These are phyloP conservation scores for Bombus confusus DNA, from an alignment of 1,140 invertebrate genomes.

Conservation along the genomic window DNA sequence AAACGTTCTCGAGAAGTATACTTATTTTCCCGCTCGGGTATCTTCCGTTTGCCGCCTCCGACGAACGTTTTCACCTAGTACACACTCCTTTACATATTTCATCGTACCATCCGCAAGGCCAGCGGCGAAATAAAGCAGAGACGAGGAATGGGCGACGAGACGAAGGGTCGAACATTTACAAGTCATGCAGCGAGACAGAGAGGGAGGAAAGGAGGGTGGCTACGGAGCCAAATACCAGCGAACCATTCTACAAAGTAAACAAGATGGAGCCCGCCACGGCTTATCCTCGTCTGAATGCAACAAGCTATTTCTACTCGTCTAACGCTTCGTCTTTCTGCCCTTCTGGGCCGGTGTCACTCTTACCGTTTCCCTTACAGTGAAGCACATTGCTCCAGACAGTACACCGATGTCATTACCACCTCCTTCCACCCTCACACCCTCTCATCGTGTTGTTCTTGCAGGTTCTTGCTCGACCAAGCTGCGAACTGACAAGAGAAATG, in stretches of 20 bases:
- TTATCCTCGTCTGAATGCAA: constrained; percentile 75
- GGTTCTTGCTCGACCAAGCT: background rate
- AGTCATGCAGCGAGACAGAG: constrained; percentile 28
- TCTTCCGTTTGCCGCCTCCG: background rate
- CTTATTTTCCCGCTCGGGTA: background rate
- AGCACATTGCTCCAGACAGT: constrained; percentile 35
- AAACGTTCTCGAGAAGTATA: background rate
- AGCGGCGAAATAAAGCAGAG: constrained; percentile 58
- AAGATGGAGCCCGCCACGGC: constrained; percentile 70
- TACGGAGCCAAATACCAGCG: constrained; percentile 64
- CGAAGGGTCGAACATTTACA: constrained; percentile 63
- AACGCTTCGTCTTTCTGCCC: constrained; percentile 45
- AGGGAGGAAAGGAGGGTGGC: constrained; percentile 26
- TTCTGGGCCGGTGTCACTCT: constrained; percentile 38
- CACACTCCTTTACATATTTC: constrained; percentile 63
- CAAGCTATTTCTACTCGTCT: constrained; percentile 72
- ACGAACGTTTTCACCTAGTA: constrained; percentile 49
- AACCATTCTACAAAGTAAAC: constrained; percentile 75
- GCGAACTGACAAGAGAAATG: constrained; percentile 29
- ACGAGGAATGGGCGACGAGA: constrained; percentile 19
- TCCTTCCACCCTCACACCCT: background rate
- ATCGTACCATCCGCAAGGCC: constrained; percentile 56
- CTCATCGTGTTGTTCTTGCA: background rate
- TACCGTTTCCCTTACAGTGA: constrained; percentile 14
- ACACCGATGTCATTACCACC: constrained; percentile 20